Evolutionary conservation across 2,113 vertebrate genomes (phyloP).

Genomic region (Falcunculus frontatus): DNA sequence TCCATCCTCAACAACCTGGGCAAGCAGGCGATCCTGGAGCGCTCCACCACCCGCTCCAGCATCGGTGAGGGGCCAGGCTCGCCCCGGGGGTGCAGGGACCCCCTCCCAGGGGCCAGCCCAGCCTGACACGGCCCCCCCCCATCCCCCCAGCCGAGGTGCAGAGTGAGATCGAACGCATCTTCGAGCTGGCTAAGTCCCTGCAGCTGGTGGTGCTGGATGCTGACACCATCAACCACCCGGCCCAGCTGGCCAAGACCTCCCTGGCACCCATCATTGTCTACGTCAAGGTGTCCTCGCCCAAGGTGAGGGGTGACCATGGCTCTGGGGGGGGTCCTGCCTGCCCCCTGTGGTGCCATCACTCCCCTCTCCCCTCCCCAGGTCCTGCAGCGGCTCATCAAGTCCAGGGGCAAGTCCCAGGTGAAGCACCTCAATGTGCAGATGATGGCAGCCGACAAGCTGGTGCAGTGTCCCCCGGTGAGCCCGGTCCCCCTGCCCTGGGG

Average conservation of each 20-base stretch:
- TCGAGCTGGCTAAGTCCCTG: constrained; percentile 93
- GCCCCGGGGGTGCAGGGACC: accelerated
- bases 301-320: constrained; percentile 65
- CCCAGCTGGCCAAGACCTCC: constrained; percentile 94
- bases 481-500: accelerated
- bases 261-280: constrained; percentile 93
- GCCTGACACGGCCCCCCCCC: accelerated
- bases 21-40: constrained; percentile 92
- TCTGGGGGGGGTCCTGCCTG: accelerated
- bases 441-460: constrained; percentile 93
- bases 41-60: constrained; percentile 92
- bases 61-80: constrained; percentile 78
- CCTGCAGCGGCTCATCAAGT: constrained; percentile 91
- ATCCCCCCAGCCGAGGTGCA: constrained; percentile 85
- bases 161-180: constrained; percentile 96
- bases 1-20: constrained; percentile 92
- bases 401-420: constrained; percentile 94
- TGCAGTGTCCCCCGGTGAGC: constrained; percentile 94
- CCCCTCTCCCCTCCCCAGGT: constrained; percentile 70
- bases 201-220: constrained; percentile 94
- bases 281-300: constrained; percentile 95
- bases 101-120: neutral
- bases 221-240: constrained; percentile 94
- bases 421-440: constrained; percentile 96
- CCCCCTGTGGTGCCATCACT: accelerated